These are phyloP conservation scores for Rhinopithecus roxellana DNA, from an alignment of 2,113 vertebrate genomes.

Conservation along the genomic window DNA sequence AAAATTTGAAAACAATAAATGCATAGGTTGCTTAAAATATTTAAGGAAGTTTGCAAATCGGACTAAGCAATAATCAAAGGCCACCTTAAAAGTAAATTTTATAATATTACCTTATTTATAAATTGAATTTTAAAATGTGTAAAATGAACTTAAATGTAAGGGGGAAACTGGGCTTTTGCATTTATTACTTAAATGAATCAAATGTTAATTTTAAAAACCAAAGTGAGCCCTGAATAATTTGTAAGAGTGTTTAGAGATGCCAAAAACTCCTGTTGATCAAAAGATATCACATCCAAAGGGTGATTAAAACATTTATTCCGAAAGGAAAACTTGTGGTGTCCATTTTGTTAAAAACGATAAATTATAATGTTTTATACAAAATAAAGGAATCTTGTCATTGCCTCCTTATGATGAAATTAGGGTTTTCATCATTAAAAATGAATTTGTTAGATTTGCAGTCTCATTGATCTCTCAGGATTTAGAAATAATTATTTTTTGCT, in stretches of 20 bases:
- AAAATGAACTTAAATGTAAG: background rate
- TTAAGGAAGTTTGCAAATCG: background rate
- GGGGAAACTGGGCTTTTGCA: background rate
- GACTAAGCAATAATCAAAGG: background rate
- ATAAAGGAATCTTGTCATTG: background rate
- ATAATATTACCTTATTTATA: background rate
- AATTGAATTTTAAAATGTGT: background rate
- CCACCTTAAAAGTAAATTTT: background rate
- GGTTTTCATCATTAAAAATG: background rate
- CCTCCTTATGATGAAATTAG: background rate
- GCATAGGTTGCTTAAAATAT: background rate
- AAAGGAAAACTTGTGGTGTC: background rate
- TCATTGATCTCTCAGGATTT: background rate
- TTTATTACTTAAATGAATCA: background rate
- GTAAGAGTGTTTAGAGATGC: background rate
- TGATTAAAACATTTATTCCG: background rate
- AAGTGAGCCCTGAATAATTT: background rate
- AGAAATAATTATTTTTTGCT: background rate
- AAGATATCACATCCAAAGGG: background rate
- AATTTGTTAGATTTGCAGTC: background rate
- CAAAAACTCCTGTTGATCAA: background rate
- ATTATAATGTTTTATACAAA: background rate
- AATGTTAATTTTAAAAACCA: background rate
- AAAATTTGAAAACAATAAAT: no score
- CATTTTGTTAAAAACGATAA: background rate